Base-by-base conservation (phyloP, 2,113 vertebrate species). In the Phainopepla nitens region DNA sequence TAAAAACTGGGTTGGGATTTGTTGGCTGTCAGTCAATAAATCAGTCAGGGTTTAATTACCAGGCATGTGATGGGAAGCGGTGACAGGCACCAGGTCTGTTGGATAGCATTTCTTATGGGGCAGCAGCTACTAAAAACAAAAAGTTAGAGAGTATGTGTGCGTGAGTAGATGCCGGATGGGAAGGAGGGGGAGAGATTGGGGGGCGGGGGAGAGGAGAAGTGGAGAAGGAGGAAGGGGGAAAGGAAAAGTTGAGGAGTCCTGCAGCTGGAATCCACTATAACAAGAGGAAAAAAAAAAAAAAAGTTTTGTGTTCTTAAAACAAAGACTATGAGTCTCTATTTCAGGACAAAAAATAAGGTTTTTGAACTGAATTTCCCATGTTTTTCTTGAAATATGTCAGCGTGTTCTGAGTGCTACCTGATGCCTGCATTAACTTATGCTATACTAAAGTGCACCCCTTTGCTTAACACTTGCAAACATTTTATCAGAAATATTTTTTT, bases 31-130 rank as follows among this genome's bases (percentile, higher is more conserved):
- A 99, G 98, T 99, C 98, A 99, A 98, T 99, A 99, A 99, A 99
- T 99, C 99, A 99, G 98, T 98, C 98, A 98, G 98, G 98, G 98
- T 99, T 99, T 99, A 99, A 99, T 99, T 99, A 99, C 98, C 98
- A 98, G 98, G 97, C 98, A 97, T 98, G 98, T 98, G 98, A 98
- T 97, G 97, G 98, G 98, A 97, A 97, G 98, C 64, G 85, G 96
- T 98, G 98, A 98, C 98, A 98, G 98, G 98, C 98, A 97, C 98
- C 98, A 95, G 97, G 97, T 98, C 98, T 97, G 96, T 96, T 96
- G 97, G 98, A 98, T 97, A 98, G 96, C 96, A 97, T 98, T 99
- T 98, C 98, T 98, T 98, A 91, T 96, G 97, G 98, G 98, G 98
- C 96, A 95, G 97, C 95, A 93, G 33, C 96, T 97, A 97, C 94